A percentile compares a stretch with the other conserved stretches of the same genome.
Conservation (phyloP, 1,140 invertebrate species). For the Cherax quadricarinatus region DNA sequence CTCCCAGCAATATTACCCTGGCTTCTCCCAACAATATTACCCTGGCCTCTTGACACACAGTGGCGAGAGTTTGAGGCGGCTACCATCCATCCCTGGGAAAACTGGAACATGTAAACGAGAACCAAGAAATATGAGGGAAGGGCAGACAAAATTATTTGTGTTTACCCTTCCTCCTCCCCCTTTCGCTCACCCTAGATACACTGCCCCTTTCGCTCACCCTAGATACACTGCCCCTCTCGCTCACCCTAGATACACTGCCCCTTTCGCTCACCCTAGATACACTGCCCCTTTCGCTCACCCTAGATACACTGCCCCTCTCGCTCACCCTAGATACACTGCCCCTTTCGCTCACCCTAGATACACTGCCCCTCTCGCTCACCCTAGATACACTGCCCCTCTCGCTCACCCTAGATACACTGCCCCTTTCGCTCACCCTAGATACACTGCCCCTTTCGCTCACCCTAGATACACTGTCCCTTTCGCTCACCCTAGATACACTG, state of each 20-base stretch:
- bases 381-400: neutral
- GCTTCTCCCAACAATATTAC: neutral
- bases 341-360: no score
- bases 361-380: neutral
- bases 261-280: neutral
- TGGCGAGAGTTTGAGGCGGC: no score
- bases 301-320: neutral
- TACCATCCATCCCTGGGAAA: no score
- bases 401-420: neutral
- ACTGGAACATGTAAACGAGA: no score
- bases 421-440: neutral
- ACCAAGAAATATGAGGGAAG: no score
- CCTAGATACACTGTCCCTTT: neutral
- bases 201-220: neutral
- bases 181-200: neutral
- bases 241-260: neutral
- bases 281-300: neutral
- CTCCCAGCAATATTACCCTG: neutral
- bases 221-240: neutral
- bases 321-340: neutral
- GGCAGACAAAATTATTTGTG: no score
- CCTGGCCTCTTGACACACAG: no score
- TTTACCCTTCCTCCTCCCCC: neutral
- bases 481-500: neutral
- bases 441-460: neutral